phyloP scores from a whole-genome alignment of 2,888 invertebrate genomes.

The Latrodectus elegans region DNA sequence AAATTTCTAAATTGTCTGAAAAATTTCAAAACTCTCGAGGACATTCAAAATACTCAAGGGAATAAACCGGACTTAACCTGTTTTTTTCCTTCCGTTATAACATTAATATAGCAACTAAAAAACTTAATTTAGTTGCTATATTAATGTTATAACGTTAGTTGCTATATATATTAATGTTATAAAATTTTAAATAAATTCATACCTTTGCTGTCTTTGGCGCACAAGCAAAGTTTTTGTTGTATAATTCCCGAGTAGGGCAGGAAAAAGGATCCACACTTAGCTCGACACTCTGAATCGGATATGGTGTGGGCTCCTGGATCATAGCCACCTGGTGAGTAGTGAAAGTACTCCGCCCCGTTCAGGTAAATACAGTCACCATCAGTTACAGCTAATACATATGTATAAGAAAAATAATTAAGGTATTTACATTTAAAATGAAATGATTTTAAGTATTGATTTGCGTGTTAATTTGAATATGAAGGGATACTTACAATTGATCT shows the following conservation, averaged over 20 bases:
- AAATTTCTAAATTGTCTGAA: too few relatives aligned
- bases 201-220: slow-evolving; percentile 64
- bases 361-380: slow-evolving; percentile 71
- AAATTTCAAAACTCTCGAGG: too few relatives aligned
- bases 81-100: too few relatives aligned
- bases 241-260: slow-evolving; percentile 65
- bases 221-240: slow-evolving; percentile 50
- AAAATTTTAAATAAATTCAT: background rate
- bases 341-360: slow-evolving; percentile 70
- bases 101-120: too few relatives aligned
- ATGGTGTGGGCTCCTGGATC: slow-evolving; percentile 67
- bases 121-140: too few relatives aligned
- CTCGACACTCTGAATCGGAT: slow-evolving; percentile 63
- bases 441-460: background rate
- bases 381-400: slow-evolving; percentile 39
- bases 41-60: too few relatives aligned
- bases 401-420: background rate
- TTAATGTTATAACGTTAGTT: too few relatives aligned
- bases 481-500: background rate
- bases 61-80: too few relatives aligned
- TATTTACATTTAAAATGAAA: background rate
- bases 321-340: slow-evolving; percentile 71
- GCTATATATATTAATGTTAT: too few relatives aligned
- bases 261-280: slow-evolving; percentile 67
- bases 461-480: background rate